Evolutionary conservation across 2,113 vertebrate species (phyloP), one percentile per base, ranked within the genome.

Genomic region (Uria aalge): DNA sequence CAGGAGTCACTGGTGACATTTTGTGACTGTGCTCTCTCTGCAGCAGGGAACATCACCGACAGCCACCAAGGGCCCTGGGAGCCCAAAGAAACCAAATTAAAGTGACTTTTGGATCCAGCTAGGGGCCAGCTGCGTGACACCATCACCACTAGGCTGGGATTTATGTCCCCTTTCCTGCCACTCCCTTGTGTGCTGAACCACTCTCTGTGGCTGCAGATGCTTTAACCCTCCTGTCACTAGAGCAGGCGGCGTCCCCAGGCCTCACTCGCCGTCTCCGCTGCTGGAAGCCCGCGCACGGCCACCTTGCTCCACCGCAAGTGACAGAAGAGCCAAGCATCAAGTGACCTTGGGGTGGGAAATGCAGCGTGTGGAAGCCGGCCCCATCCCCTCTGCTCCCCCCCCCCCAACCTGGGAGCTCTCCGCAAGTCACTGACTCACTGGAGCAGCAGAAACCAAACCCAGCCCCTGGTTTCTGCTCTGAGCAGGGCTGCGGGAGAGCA

Each of bases 261-360:
- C 79, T 86, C 36, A 8, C 57, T 59, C 0, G 0, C 32, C 0
- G 0, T 50, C 64, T 62, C 29, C 8, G 5, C 60, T 7, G n/a
- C 66, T 56, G 72, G 79, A 68, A 76, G 45, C 63, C 50, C 48
- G 11, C 1, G 2, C 4, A 0, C 0, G 0, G 64, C 64, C 74
- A 47, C 71, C 69, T 93, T 11, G 1, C 60, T 75, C 79, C 56
- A 16, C 72, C 64, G 11, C 73, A 20, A 64, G 40, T 16, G 60
- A 85, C 74, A 8, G 66, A 64, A 7, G 18, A 88, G 48, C n/a
- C n/a, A 30, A 53, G 38, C 34, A 52, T 34, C 53, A 4, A 87
- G 53, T 17, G 27, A 76, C 64, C 24, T 32, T 0, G 0, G 41
- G 30, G 9, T 22, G 7, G 59, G 73, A 87, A 15, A 55, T 0